Evolutionary conservation across 2,888 invertebrate genomes (phyloP), one percentile per base, ranked within the genome.

Genomic region (Ectemnius continuus): DNA sequence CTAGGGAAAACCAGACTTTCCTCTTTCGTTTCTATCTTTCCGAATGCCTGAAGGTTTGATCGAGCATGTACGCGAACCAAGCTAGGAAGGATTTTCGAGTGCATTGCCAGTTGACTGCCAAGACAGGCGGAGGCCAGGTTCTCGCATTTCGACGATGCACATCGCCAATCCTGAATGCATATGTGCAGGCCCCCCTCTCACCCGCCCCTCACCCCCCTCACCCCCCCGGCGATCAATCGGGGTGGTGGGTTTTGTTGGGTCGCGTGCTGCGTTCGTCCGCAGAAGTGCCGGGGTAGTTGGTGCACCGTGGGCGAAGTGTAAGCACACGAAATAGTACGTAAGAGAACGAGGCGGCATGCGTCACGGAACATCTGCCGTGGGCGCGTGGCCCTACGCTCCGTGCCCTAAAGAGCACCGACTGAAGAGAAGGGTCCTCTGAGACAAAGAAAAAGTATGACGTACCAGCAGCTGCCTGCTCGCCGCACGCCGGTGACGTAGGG

Each of bases 391-490:
- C 86, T 85, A 85, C 84, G 82, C 73, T 83, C 80, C 83, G 84
- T 87, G 82, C 87, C 85, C 86, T 85, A 86, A 88, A 89, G 87
- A 88, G 86, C 82, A 82, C 83, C 85, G 83, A 83, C 80, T 80
- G 84, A 78, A 82, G 83, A 85, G 88, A 85, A 88, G 88, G 88
- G 89, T 88, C 86, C 86, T 88, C 85, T 90, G 90, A 91, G 91
- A 91, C 91, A 91, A 91, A 91, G 91, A 90, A 90, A 90, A 87
- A 84, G 88, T 88, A 88, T 89, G 89, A 89, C 88, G 89, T 89
- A 85, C 86, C 65, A 87, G 89, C 90, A 90, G 90, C 90, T 90
- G 90, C 36, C 36, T 36, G 36, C 36, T 36, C 36, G 36, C 88
- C 82, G 83, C 81, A 82, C 52, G 73, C 61, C 67, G 72, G 86